phyloP scores from a whole-genome alignment of 2,113 vertebrate genomes.

The Mustelus asterias region DNA sequence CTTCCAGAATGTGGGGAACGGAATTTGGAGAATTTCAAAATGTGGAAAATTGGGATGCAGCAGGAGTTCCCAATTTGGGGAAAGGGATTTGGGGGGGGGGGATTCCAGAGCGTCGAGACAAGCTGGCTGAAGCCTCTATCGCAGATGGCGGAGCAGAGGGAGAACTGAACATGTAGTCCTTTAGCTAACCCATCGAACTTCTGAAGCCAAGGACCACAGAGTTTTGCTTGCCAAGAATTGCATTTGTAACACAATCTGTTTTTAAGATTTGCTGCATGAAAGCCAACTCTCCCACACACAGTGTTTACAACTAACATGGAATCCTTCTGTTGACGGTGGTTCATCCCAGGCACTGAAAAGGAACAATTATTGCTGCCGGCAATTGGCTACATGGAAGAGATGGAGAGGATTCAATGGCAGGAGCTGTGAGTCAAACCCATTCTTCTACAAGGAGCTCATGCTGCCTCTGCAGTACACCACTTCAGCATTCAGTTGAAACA shows the following conservation, averaged over 20 bases:
- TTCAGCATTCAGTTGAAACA: not conserved
- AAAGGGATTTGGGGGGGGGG: not conserved
- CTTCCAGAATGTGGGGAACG: not conserved
- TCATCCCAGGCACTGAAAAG: not conserved
- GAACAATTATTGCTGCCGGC: not conserved
- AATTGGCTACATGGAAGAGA: not conserved
- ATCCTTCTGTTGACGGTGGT: not conserved
- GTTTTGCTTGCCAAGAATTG: not conserved
- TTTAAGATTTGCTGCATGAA: not conserved
- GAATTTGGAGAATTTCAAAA: not conserved
- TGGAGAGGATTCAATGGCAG: not conserved
- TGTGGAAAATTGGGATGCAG: not conserved
- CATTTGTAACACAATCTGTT: constrained; percentile 23
- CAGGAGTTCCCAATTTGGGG: not conserved
- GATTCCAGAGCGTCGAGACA: not conserved
- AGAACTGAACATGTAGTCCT: not conserved
- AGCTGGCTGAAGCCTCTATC: not conserved
- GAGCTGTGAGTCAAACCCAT: not conserved
- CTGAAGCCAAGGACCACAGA: not conserved
- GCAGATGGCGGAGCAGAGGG: not conserved
- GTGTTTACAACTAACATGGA: not conserved
- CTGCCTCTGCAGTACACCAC: not conserved
- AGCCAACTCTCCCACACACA: constrained; percentile 12
- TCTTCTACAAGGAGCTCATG: not conserved
- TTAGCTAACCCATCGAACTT: not conserved